These are phyloP conservation scores for Anseranas semipalmata DNA, from an alignment of 2,113 vertebrate genomes.

Conservation along the genomic window DNA sequence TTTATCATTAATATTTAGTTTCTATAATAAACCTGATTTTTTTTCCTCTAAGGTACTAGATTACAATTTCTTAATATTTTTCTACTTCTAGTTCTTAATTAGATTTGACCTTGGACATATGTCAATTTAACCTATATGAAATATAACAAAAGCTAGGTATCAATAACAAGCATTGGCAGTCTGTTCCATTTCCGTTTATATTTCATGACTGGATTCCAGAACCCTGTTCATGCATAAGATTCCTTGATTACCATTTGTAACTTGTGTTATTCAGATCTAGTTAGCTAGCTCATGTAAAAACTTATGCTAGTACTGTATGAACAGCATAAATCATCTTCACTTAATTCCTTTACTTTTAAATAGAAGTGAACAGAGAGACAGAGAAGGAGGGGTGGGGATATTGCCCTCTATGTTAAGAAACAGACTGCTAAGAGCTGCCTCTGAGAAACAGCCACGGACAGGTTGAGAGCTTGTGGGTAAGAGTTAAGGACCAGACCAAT, in stretches of 20 bases:
- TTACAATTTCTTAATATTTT: not conserved
- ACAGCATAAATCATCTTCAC: not conserved
- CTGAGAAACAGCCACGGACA: too few relatives aligned
- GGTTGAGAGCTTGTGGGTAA: too few relatives aligned
- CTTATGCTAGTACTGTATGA: not conserved
- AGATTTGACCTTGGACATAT: not conserved
- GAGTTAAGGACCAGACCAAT: too few relatives aligned
- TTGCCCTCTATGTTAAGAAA: too few relatives aligned
- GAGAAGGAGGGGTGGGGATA: too few relatives aligned
- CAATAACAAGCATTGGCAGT: not conserved
- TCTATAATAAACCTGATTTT: not conserved
- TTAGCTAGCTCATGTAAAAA: not conserved
- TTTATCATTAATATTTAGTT: not conserved
- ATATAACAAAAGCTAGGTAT: not conserved
- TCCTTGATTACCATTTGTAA: not conserved
- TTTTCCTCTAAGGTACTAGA: rapidly evolving
- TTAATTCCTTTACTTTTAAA: not conserved
- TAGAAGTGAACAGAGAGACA: too few relatives aligned
- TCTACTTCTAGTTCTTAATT: not conserved
- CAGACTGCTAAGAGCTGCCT: too few relatives aligned
- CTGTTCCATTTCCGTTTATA: not conserved
- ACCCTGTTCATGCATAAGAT: not conserved
- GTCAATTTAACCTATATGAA: not conserved
- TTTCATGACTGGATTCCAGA: not conserved
- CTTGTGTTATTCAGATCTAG: not conserved